phyloP scores from a whole-genome alignment of 2,888 invertebrate genomes.

The Heliconius charithonia region DNA sequence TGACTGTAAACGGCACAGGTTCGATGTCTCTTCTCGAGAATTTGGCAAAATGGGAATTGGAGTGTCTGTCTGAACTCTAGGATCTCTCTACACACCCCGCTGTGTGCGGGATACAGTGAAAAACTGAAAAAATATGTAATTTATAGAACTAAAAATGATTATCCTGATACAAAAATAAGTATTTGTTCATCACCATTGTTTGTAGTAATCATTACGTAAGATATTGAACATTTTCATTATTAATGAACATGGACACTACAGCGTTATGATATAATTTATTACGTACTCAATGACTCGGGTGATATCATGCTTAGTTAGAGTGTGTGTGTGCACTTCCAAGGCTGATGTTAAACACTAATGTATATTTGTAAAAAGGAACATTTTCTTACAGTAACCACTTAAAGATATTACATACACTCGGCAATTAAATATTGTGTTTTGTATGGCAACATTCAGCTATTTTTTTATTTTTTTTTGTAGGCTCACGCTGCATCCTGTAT shows the following conservation, averaged over 20 bases:
- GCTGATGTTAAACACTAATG: constrained; percentile 19
- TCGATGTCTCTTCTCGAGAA: no score
- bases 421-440: background rate
- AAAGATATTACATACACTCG: background rate
- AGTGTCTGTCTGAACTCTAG: no score
- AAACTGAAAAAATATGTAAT: no score
- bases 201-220: constrained; percentile 17
- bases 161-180: background rate
- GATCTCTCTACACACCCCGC: no score
- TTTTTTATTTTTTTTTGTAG: no score
- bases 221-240: constrained; percentile 2
- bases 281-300: constrained; percentile 42
- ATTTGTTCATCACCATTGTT: background rate
- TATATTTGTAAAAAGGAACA: background rate
- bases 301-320: constrained; percentile 50
- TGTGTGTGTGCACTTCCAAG: constrained; percentile 43
- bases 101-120: no score
- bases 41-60: no score
- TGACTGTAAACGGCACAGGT: no score
- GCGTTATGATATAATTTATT: constrained; percentile 39
- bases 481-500: no score
- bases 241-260: constrained; percentile 5
- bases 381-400: background rate
- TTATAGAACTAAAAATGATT: background rate
- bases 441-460: no score